Evolutionary conservation across 1,140 invertebrate species (phyloP), one percentile per base, ranked within the genome.

Genomic region (Papilio helenus): DNA sequence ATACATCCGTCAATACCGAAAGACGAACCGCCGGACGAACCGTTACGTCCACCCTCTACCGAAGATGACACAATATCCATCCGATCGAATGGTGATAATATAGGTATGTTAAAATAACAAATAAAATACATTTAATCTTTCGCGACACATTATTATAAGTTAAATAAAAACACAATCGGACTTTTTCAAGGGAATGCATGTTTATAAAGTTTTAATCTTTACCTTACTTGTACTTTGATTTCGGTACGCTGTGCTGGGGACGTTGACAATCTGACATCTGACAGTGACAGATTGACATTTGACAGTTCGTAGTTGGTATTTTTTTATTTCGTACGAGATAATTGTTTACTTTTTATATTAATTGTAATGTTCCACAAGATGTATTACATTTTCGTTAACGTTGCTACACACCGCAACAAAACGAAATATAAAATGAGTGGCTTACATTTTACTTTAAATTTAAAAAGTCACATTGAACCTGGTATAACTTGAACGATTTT

Each of bases 1-100:
- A 91, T 90, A 87, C 92, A 94, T 92, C 92, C 92, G 81, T 86
- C 92, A 83, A 89, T 93, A 81, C 91, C 92, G 79, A 95, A 95
- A 89, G 93, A 95, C 85, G 94, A 95, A 83, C 94, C 94, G 16
- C 94, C 94, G 79, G 94, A 95, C 84, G 94, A 95, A 81, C 88
- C 89, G 5, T 93, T 94, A 88, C 89, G 93, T 71, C 90, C 93
- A 20, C 93, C 93, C 39, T 95, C 94, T 29, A 94, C 94, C 3
- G 94, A 95, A 89, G 94, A 95, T 58, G 94, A 95, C 80, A 84
- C 92, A 12, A 89, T 93, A 42, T 94, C 93, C 58, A 90, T 95
- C 85, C 90, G 94, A 87, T 95, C 94, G 51, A 95, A 95, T 87
- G 94, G 94, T 76, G 94, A 95, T 87, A 93, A 87, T 83, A 90